Conservation (phyloP, 2,113 vertebrate species). For the Sebastes schlegelii region DNA sequence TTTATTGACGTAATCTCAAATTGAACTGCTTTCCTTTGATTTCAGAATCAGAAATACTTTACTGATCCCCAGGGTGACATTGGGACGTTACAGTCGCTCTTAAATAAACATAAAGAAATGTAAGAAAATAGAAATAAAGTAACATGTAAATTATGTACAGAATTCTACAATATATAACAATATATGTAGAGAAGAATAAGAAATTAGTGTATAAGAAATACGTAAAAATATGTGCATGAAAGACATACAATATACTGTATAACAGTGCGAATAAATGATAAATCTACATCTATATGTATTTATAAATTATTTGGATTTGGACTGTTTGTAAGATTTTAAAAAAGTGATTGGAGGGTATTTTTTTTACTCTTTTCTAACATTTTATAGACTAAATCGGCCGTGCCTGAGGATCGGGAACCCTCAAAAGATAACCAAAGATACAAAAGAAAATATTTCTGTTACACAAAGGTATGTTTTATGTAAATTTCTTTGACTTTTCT, state of each 20-base stretch:
- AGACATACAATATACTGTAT: no score
- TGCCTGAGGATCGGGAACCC: neutral
- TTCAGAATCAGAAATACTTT: neutral
- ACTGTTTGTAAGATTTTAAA: neutral
- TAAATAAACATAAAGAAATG: no score
- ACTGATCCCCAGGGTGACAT: no score
- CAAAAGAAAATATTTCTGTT: no score
- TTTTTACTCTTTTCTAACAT: neutral
- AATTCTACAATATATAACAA: no score
- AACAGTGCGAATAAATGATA: no score
- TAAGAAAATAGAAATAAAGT: no score
- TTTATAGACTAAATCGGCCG: neutral
- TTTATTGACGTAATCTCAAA: neutral
- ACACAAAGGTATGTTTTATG: neutral
- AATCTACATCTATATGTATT: neutral
- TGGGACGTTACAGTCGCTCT: no score
- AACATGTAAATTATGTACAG: no score
- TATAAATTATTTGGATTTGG: neutral
- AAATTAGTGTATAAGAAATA: no score
- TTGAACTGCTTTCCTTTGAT: neutral
- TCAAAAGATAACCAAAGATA: neutral
- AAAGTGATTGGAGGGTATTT: neutral
- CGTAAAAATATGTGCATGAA: no score
- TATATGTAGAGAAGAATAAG: no score
- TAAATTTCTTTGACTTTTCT: neutral